Conservation (phyloP, 2,888 invertebrate genomes). For the Amaurobius ferox region DNA sequence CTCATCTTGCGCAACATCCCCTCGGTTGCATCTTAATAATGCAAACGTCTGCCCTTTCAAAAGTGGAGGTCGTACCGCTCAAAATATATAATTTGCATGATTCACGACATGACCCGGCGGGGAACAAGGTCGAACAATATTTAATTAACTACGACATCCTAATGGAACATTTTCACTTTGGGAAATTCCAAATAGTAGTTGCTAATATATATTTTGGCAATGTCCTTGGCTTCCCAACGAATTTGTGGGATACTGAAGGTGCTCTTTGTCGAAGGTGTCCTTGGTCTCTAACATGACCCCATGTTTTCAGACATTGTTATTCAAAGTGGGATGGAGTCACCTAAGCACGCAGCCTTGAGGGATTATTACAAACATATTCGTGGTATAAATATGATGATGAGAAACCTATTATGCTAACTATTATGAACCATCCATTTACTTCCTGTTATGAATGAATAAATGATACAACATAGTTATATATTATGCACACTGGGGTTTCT, state of each 20-base stretch:
- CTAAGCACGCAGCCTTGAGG: too few relatives aligned
- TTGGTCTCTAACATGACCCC: neutral
- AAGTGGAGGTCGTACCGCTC: too few relatives aligned
- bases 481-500: too few relatives aligned
- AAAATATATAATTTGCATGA: too few relatives aligned
- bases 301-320: neutral
- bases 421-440: neutral
- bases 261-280: neutral
- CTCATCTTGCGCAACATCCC: too few relatives aligned
- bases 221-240: neutral
- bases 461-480: too few relatives aligned
- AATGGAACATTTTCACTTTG: neutral
- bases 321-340: neutral
- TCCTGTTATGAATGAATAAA: conserved; percentile 3
- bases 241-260: neutral
- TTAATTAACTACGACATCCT: neutral
- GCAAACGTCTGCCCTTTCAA: too few relatives aligned
- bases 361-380: too few relatives aligned
- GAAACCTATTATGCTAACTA: neutral
- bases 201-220: neutral
- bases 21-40: too few relatives aligned
- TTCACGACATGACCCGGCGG: neutral
- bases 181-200: neutral
- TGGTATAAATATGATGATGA: too few relatives aligned
- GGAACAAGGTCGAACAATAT: neutral